Conservation (phyloP, 2,797 vertebrate species). For the Leptatherina wallacei region DNA sequence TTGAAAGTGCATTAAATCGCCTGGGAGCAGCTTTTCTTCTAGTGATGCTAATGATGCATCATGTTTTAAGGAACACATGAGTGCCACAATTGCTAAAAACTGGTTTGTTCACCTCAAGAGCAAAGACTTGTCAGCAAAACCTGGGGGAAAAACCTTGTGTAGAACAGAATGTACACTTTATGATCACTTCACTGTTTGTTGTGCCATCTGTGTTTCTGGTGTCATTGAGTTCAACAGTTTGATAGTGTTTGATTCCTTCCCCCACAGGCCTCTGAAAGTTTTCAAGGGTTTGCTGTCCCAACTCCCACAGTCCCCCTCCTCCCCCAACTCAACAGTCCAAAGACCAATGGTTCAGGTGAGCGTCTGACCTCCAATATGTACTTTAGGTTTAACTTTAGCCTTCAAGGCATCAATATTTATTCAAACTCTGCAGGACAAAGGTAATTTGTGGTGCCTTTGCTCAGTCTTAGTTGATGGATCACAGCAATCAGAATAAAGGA, state of each 20-base stretch:
- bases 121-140: slow-evolving; percentile 17
- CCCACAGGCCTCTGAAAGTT: slow-evolving; percentile 69
- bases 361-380: slow-evolving; percentile 21
- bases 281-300: slow-evolving; percentile 81
- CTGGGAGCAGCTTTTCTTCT: slow-evolving; percentile 6
- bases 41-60: slow-evolving; percentile 1
- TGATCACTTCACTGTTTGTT: slow-evolving; percentile 20
- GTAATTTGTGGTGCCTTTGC: slow-evolving; percentile 31
- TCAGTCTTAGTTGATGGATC: slow-evolving; percentile 42
- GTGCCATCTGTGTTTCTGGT: slow-evolving; percentile 17
- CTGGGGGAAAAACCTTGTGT: slow-evolving; percentile 5
- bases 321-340: slow-evolving; percentile 57
- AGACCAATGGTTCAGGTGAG: slow-evolving; percentile 78
- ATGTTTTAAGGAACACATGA: slow-evolving; percentile 9
- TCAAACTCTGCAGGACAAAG: slow-evolving; percentile 13
- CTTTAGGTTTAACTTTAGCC: slow-evolving; percentile 25
- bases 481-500: slow-evolving; percentile 31
- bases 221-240: slow-evolving; percentile 23
- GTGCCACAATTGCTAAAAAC: slow-evolving; percentile 49
- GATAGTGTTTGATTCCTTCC: slow-evolving; percentile 37
- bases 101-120: slow-evolving; percentile 66
- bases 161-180: slow-evolving; percentile 8
- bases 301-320: slow-evolving; percentile 84
- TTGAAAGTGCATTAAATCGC: neutral
- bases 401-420: slow-evolving; percentile 21